Percentiles rank a stretch among this genome's conserved stretches.
Conservation (phyloP, 1,140 invertebrate genomes). For the Brachionus angularis region DNA sequence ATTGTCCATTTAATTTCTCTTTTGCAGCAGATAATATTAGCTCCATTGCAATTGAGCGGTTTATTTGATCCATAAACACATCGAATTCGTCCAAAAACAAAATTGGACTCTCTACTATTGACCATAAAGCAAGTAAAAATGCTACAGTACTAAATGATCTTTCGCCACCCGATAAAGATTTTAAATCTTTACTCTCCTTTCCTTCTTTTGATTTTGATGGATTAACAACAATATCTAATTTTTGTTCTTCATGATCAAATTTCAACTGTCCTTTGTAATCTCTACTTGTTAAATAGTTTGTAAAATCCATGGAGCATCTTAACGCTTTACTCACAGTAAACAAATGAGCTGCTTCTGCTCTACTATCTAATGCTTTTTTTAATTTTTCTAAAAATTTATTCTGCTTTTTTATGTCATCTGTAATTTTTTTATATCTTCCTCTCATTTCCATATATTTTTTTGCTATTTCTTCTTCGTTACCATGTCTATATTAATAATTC, state of each 20-base stretch:
- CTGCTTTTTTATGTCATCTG: slow-evolving; percentile 51
- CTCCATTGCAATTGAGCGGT: slow-evolving; percentile 26
- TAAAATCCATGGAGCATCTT: slow-evolving; percentile 47
- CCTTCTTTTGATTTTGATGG: slow-evolving; percentile 10
- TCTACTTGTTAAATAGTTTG: slow-evolving; percentile 51
- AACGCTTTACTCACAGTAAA: slow-evolving; percentile 50
- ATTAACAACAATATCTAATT: slow-evolving; percentile 46
- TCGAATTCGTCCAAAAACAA: slow-evolving; percentile 96
- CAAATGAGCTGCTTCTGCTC: slow-evolving; percentile 49
- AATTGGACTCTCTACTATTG: slow-evolving; percentile 81
- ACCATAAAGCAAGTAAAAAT: slow-evolving; percentile 88
- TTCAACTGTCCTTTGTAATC: slow-evolving; percentile 54
- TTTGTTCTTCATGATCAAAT: slow-evolving; percentile 55
- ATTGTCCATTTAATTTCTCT: slow-evolving; percentile 38
- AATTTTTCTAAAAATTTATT: slow-evolving; percentile 43
- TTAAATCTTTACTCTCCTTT: slow-evolving; percentile 56
- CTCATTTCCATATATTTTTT: slow-evolving; percentile 52
- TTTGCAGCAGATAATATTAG: slow-evolving; percentile 34
- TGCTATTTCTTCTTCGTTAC: slow-evolving; percentile 53
- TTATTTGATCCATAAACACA: slow-evolving; percentile 73
- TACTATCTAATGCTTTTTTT: slow-evolving; percentile 49
- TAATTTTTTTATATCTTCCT: slow-evolving; percentile 50
- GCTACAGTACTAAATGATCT: slow-evolving; percentile 87
- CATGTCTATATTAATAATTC: slow-evolving; percentile 49
- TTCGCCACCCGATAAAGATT: slow-evolving; percentile 85